phyloP scores from a whole-genome alignment of 2,113 vertebrate species.

The Microcebus ravelobensis region DNA sequence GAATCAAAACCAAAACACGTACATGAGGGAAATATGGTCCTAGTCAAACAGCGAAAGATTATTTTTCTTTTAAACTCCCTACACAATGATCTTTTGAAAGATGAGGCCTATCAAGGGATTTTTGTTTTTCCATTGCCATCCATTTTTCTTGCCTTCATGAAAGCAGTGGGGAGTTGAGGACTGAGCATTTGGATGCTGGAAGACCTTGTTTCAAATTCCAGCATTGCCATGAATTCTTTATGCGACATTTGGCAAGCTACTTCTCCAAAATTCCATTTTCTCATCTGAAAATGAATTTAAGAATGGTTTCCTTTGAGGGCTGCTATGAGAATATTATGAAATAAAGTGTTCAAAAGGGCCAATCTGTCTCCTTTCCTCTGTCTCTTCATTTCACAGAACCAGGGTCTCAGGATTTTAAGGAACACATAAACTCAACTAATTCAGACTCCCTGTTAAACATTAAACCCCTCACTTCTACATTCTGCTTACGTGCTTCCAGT shows the following conservation, averaged over 20 bases:
- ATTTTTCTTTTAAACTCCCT: not conserved
- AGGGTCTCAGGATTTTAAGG: not conserved
- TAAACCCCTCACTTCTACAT: not conserved
- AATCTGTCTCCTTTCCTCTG: not conserved
- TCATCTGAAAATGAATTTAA: slow-evolving; percentile 13
- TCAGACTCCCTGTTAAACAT: not conserved
- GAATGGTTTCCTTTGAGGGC: not conserved
- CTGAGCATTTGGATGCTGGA: not conserved
- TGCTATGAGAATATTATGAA: not conserved
- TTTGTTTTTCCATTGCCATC: no score
- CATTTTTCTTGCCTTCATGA: not conserved
- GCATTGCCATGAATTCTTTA: not conserved
- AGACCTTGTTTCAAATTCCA: not conserved
- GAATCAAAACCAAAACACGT: not conserved
- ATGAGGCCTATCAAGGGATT: not conserved
- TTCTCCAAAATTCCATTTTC: not conserved
- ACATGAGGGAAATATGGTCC: not conserved
- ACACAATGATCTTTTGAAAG: not conserved
- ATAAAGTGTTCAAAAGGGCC: not conserved
- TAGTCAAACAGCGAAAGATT: not conserved
- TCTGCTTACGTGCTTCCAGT: not conserved
- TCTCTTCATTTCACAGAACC: not conserved
- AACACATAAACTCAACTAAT: not conserved
- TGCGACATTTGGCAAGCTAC: not conserved
- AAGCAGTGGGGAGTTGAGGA: not conserved